Evolutionary conservation across 2,113 vertebrate genomes (phyloP).

Genomic region (Eulemur macaco): DNA sequence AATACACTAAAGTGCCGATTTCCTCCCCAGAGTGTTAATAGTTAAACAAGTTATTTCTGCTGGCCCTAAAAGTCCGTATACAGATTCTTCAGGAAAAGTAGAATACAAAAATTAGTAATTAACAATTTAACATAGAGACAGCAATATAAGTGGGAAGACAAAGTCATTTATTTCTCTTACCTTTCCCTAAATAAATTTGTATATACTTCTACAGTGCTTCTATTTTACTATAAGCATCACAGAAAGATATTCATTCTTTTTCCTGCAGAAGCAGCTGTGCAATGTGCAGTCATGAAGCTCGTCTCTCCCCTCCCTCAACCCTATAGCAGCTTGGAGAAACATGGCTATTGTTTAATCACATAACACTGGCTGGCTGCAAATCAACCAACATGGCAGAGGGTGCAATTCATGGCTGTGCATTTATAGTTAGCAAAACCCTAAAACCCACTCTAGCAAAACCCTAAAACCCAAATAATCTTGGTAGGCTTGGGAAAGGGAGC

Average conservation of each 20-base stretch:
- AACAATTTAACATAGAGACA: constrained; percentile 37
- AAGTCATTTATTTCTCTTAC: constrained; percentile 44
- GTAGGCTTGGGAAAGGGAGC: constrained; percentile 80
- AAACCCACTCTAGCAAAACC: constrained; percentile 52
- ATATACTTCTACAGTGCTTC: not conserved
- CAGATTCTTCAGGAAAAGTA: constrained; percentile 43
- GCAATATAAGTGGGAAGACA: constrained; percentile 14
- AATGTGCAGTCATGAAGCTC: not conserved
- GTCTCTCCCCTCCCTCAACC: not conserved
- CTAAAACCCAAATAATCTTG: constrained; percentile 68
- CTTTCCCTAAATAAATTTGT: constrained; percentile 27
- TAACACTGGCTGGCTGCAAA: not conserved
- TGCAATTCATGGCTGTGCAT: constrained; percentile 64
- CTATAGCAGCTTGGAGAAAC: not conserved
- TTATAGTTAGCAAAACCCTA: constrained; percentile 65
- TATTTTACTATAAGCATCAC: not conserved
- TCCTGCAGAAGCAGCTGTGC: constrained; percentile 34
- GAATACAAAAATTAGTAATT: constrained; percentile 33
- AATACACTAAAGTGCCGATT: constrained; percentile 67
- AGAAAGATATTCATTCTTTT: constrained; percentile 29
- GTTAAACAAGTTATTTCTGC: constrained; percentile 40
- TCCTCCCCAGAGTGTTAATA: constrained; percentile 51
- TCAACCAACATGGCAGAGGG: constrained; percentile 26
- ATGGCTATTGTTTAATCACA: not conserved
- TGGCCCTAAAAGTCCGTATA: not conserved